These are phyloP conservation scores for Decapterus maruadsi DNA, from an alignment of 2,797 vertebrate species.

Conservation along the genomic window DNA sequence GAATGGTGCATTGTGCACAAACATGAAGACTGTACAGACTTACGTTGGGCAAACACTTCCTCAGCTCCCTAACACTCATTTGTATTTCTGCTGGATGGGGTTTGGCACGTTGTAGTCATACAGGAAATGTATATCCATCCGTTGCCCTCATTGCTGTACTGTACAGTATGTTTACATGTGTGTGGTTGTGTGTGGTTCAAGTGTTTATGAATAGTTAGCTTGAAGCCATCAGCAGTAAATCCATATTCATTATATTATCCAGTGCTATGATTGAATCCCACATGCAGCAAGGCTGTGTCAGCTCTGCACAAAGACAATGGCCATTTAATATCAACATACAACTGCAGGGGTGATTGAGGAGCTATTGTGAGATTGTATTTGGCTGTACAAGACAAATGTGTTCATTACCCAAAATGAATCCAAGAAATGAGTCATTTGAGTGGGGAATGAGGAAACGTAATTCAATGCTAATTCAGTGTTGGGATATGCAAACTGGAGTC, in stretches of 20 bases:
- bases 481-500: slow-evolving; percentile 60
- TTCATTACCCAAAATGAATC: slow-evolving; percentile 80
- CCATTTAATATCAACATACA: slow-evolving; percentile 67
- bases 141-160: slow-evolving; percentile 15
- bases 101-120: slow-evolving; percentile 43
- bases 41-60: slow-evolving; percentile 17
- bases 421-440: slow-evolving; percentile 76
- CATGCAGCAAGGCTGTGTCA: slow-evolving; percentile 63
- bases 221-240: slow-evolving; percentile 64
- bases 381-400: slow-evolving; percentile 79
- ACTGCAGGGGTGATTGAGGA: slow-evolving; percentile 73
- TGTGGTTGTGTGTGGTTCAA: slow-evolving; percentile 45
- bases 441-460: slow-evolving; percentile 62
- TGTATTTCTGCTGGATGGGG: slow-evolving; percentile 25
- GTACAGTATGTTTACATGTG: slow-evolving; percentile 19
- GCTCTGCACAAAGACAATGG: slow-evolving; percentile 76
- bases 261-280: slow-evolving; percentile 68
- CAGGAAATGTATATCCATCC: slow-evolving; percentile 27
- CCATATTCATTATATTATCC: slow-evolving; percentile 69
- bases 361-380: slow-evolving; percentile 75
- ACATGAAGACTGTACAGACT: slow-evolving; percentile 29
- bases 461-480: slow-evolving; percentile 69
- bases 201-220: slow-evolving; percentile 65
- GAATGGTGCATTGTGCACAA: slow-evolving; percentile 62
- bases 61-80: slow-evolving; percentile 26